Conservation (phyloP, 1,140 invertebrate species). For the Cheumatopsyche charites region DNA sequence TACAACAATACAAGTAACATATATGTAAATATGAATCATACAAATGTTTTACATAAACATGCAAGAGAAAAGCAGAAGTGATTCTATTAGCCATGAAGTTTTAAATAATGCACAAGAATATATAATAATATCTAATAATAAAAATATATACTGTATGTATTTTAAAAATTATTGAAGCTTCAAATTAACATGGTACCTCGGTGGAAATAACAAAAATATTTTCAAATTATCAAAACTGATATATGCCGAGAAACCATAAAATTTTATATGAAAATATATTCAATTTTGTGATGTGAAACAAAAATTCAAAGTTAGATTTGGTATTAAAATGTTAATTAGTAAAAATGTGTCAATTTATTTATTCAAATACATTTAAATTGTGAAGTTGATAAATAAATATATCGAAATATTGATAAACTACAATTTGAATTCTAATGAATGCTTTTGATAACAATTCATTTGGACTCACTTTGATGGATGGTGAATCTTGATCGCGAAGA, state of each 20-base stretch:
- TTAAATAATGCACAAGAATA: constrained; percentile 27
- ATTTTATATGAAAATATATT: not conserved
- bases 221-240: not conserved
- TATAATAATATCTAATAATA: constrained; percentile 14
- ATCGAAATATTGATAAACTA: not conserved
- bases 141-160: constrained; percentile 2
- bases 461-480: constrained; percentile 80
- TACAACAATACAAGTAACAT: constrained; percentile 31
- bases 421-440: not conserved
- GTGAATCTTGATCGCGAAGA: constrained; percentile 76
- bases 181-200: constrained; percentile 20
- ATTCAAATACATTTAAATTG: not conserved
- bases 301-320: not conserved
- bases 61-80: constrained; percentile 32
- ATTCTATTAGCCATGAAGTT: constrained; percentile 10
- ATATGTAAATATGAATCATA: constrained; percentile 27
- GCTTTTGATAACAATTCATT: not conserved
- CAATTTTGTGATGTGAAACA: not conserved
- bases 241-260: constrained; percentile 13
- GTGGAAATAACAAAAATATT: constrained; percentile 18
- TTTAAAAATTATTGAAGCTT: constrained; percentile 12
- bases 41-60: constrained; percentile 32
- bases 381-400: not conserved
- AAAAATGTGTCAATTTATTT: not conserved
- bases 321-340: not conserved